phyloP scores from a whole-genome alignment of 2,797 vertebrate species.

The Aulostomus chinensis region DNA sequence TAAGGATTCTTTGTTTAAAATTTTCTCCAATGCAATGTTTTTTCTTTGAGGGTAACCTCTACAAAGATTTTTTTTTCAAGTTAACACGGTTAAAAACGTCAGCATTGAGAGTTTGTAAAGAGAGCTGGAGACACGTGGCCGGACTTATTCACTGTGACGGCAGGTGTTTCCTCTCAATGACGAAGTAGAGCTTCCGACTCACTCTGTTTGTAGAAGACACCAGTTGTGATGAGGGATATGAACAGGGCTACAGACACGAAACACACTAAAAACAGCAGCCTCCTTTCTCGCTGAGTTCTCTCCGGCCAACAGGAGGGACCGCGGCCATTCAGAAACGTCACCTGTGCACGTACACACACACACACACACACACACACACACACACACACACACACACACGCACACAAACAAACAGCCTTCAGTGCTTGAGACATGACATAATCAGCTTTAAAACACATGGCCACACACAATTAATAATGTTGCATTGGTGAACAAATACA shows the following conservation, averaged over 20 bases:
- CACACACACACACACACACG: no score
- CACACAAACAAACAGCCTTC: constrained; percentile 10
- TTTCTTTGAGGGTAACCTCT: no score
- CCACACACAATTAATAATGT: no score
- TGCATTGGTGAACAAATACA: no score
- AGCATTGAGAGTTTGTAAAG: no score
- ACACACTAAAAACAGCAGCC: constrained; percentile 78
- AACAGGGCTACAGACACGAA: constrained; percentile 75
- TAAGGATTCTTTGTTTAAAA: no score
- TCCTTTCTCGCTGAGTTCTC: constrained; percentile 81
- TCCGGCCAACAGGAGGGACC: constrained; percentile 81
- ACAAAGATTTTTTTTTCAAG: no score
- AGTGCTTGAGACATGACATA: no score
- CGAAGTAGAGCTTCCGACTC: constrained; percentile 64
- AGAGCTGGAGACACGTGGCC: neutral
- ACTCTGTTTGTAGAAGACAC: constrained; percentile 88
- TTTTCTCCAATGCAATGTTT: no score
- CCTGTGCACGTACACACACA: constrained; percentile 73
- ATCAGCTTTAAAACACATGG: no score
- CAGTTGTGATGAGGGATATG: constrained; percentile 79
- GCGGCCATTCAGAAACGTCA: constrained; percentile 77
- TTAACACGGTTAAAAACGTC: no score
- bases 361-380: no score
- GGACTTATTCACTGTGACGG: neutral
- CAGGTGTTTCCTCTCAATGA: constrained; percentile 1